Evolutionary conservation across 2,113 vertebrate species (phyloP).

Genomic region (Rhabdornis inornatus): DNA sequence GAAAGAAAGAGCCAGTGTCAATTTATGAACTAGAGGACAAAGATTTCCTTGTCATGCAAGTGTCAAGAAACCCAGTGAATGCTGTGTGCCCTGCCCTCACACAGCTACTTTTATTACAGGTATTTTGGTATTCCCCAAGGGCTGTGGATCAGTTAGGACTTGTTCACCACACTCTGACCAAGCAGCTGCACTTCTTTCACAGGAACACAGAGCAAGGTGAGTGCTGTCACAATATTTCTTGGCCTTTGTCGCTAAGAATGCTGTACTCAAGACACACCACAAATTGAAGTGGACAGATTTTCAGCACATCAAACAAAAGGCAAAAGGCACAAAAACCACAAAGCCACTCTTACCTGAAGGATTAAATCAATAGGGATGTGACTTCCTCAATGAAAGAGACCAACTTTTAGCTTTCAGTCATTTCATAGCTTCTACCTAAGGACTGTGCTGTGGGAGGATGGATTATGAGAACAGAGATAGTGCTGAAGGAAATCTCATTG

Average conservation of each 20-base stretch:
- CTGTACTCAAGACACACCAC: background rate
- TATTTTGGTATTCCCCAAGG: background rate
- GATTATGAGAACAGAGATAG: too few species aligned
- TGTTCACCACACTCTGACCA: accelerated
- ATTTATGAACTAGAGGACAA: background rate
- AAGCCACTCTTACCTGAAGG: background rate
- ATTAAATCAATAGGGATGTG: background rate
- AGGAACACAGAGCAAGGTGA: background rate
- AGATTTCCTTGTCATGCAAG: background rate
- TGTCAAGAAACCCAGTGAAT: background rate
- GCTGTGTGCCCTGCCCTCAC: background rate
- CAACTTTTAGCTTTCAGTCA: background rate
- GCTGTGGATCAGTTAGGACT: background rate
- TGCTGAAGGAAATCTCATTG: too few species aligned
- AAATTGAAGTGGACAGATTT: background rate
- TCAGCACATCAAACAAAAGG: background rate
- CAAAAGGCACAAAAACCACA: background rate
- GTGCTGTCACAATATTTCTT: background rate
- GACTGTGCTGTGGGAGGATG: background rate
- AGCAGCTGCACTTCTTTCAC: background rate
- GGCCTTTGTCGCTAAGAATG: background rate
- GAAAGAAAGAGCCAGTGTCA: background rate
- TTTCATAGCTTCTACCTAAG: background rate
- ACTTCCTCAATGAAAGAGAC: background rate
- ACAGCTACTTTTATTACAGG: background rate